Base-by-base conservation (phyloP, 2,113 vertebrate genomes). In the Cichladusa arquata region DNA sequence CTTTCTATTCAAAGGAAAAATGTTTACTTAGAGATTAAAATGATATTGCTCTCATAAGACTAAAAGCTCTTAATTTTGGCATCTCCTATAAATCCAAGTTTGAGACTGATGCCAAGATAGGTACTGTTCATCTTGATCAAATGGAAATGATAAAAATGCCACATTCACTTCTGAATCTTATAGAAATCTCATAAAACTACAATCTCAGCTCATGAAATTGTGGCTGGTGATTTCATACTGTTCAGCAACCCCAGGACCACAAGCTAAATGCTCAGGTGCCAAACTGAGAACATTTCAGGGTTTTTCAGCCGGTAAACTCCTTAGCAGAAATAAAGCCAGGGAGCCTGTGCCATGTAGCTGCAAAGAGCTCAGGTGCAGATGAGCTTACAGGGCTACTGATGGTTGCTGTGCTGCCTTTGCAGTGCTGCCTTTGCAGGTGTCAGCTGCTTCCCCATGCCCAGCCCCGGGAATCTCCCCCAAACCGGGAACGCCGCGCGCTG, bases 291-390 rank as follows among this genome's bases (percentile, higher is more conserved):
- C 6, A 5, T 40, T 64, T 62, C 33, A 48, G 34, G 40, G 8
- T 60, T 65, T 56, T 48, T 48, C 58, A 64, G 56, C 6, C 2
- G 6, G 4, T 18, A 71, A 69, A 28, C 24, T 33, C 10, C 62
- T 74, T 18, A 54, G 20, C 12, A 61, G 45, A 61, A 83, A 38
- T 12, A 65, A 85, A 82, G 12, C 7, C 40, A 45, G 60, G 19
- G 34, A 16, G 6, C 12, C 1, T 0, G 11, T 48, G 58, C 45
- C 17, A 3, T 31, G 31, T 25, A 1, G 0, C 26, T 33, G 5
- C 13, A 29, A 7, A 54, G 58, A 44, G 3, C 5, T 57, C 11
- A 1, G 24, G 19, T 1, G 5, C 73, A 87, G 65, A 42, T 23
- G 56, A 67, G 6, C 64, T 90, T 62, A 40, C 70, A 42, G 11